A percentile compares a stretch with the other conserved stretches of the same genome.
Evolutionary conservation across 2,888 invertebrate genomes (phyloP).

Genomic region (Rhogogaster chlorosoma): DNA sequence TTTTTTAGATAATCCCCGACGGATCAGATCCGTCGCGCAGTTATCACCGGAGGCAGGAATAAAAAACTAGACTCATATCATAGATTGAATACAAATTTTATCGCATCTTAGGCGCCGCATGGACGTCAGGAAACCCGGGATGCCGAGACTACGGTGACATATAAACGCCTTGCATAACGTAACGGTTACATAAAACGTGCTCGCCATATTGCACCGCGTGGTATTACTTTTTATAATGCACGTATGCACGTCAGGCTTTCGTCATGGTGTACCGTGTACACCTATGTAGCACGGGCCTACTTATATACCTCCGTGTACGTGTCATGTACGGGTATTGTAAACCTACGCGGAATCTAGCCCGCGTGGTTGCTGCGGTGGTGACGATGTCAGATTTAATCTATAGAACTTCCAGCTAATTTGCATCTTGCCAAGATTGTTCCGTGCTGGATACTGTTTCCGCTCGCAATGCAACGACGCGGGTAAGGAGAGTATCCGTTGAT

Average conservation of each 20-base stretch:
- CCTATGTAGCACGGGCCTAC: neutral
- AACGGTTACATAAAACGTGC: constrained; percentile 45
- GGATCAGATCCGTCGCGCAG: neutral
- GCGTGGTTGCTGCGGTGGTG: constrained; percentile 3
- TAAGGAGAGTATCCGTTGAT: neutral
- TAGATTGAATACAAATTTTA: neutral
- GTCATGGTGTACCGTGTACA: neutral
- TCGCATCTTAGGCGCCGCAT: neutral
- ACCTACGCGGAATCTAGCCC: constrained; percentile 21
- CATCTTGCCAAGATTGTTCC: constrained; percentile 19
- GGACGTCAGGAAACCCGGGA: constrained; percentile 2
- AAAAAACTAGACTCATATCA: neutral
- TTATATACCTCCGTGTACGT: neutral
- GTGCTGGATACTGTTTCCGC: constrained; percentile 28
- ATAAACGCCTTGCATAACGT: constrained; percentile 44
- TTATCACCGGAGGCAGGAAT: neutral
- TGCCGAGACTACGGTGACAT: constrained; percentile 16
- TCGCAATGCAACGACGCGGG: neutral
- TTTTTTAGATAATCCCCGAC: neutral
- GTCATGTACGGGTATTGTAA: neutral
- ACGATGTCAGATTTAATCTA: constrained; percentile 42
- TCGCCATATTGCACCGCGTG: constrained; percentile 30
- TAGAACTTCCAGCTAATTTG: constrained; percentile 21
- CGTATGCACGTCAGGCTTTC: constrained; percentile 29
- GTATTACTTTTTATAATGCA: constrained; percentile 27